A percentile compares a stretch with the other conserved stretches of the same genome.
These are phyloP conservation scores for Actenoides lindsayi DNA, from an alignment of 2,113 vertebrate species.

Conservation along the genomic window DNA sequence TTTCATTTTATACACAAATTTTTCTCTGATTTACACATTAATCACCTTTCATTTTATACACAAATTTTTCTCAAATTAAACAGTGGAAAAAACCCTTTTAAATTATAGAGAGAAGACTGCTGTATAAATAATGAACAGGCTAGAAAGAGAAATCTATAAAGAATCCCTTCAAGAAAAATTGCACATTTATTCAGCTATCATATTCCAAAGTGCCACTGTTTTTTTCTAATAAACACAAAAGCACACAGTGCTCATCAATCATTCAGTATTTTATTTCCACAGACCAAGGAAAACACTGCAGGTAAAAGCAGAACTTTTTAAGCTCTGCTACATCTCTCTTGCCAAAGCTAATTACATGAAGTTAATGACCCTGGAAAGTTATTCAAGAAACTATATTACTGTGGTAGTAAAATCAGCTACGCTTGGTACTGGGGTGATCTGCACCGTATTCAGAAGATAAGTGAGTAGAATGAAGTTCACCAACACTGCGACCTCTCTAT, in stretches of 20 bases:
- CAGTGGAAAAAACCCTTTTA: background rate
- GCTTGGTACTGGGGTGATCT: background rate
- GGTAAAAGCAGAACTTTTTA: background rate
- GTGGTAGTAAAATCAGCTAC: background rate
- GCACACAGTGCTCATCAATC: background rate
- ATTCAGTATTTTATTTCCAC: background rate
- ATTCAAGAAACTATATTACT: background rate
- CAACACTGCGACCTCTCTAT: background rate
- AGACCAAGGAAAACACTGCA: background rate
- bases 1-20: background rate
- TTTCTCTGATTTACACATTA: background rate
- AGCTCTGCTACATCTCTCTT: background rate
- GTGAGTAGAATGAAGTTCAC: background rate
- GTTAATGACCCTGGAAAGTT: conserved; percentile 1
- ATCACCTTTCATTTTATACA: background rate
- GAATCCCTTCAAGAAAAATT: conserved; percentile 4
- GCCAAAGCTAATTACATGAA: background rate
- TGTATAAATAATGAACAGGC: background rate
- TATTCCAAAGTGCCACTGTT: background rate
- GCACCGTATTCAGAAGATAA: background rate
- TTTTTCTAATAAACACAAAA: conserved; percentile 6
- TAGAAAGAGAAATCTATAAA: background rate
- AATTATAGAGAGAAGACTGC: background rate
- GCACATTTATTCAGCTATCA: conserved; percentile 20
- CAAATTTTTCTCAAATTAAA: background rate